A percentile compares a stretch with the other conserved stretches of the same genome.
phyloP scores from a whole-genome alignment of 1,140 invertebrate genomes.

The Psix sp. region DNA sequence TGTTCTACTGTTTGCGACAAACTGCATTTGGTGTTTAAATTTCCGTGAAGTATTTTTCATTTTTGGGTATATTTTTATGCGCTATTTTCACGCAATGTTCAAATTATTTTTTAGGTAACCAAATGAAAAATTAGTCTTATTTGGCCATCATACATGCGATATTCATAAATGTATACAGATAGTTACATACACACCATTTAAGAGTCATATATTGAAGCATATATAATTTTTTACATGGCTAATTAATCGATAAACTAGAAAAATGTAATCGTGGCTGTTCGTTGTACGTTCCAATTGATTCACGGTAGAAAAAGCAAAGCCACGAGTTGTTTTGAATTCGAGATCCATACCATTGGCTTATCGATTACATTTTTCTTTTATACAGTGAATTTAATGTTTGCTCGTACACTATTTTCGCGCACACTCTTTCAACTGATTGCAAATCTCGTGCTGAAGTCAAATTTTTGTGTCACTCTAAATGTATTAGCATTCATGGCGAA shows the following conservation, averaged over 20 bases:
- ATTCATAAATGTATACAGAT: no score
- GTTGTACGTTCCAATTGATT: not conserved
- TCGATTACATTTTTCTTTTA: not conserved
- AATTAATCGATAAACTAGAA: conserved; percentile 8
- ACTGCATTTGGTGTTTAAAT: conserved; percentile 27
- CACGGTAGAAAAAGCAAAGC: no score
- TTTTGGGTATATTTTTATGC: conserved; percentile 27
- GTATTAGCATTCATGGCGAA: conserved; percentile 34
- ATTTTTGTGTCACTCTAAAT: conserved; percentile 34
- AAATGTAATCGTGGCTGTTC: conserved; percentile 9
- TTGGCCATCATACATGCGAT: no score
- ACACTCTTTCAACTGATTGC: conserved; percentile 3
- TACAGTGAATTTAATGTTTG: not conserved
- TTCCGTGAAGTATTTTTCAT: conserved; percentile 23
- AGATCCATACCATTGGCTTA: no score
- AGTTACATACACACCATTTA: no score
- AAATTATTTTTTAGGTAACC: conserved; percentile 33
- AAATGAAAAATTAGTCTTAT: conserved; percentile 3
- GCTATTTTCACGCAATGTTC: conserved; percentile 29
- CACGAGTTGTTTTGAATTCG: no score
- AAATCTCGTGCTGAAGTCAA: conserved; percentile 11
- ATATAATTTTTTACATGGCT: conserved; percentile 29
- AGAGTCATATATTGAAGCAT: no score
- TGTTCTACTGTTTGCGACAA: conserved; percentile 33
- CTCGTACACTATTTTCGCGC: not conserved